Conservation (phyloP, 2,888 invertebrate species). For the Volucella inflata region DNA sequence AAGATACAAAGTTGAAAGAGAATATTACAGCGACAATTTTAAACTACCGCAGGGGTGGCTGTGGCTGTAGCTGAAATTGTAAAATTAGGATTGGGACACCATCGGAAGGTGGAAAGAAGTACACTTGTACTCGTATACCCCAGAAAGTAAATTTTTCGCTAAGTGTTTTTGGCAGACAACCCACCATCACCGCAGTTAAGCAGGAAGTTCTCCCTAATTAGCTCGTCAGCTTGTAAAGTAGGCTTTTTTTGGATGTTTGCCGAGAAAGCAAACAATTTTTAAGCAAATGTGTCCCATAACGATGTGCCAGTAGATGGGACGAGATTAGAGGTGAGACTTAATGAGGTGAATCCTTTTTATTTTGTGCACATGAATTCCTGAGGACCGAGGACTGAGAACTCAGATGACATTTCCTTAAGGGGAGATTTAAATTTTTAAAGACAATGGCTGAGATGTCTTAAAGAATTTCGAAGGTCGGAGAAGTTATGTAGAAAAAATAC, state of each 20-base stretch:
- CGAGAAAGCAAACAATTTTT: conserved; percentile 61
- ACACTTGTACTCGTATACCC: background rate
- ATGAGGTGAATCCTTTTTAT: conserved; percentile 70
- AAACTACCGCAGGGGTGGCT: conserved; percentile 61
- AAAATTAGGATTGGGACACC: conserved; percentile 13
- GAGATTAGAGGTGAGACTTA: conserved; percentile 71
- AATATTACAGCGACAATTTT: conserved; percentile 75
- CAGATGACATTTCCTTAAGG: too few species aligned
- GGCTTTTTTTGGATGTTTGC: conserved; percentile 70
- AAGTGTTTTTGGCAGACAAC: conserved; percentile 70
- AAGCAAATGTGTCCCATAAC: conserved; percentile 40
- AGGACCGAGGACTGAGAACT: too few species aligned
- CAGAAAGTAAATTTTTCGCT: conserved; percentile 42
- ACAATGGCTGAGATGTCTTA: too few species aligned
- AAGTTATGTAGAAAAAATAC: too few species aligned
- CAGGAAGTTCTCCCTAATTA: conserved; percentile 66
- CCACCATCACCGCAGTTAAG: conserved; percentile 5
- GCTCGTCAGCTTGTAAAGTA: conserved; percentile 52
- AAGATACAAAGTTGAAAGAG: conserved; percentile 64
- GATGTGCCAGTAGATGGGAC: conserved; percentile 51
- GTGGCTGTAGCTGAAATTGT: conserved; percentile 11
- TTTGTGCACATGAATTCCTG: conserved; percentile 10
- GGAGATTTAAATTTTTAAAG: too few species aligned
- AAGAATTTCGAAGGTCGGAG: too few species aligned
- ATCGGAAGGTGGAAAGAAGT: conserved; percentile 39